A percentile compares a stretch with the other conserved stretches of the same genome.
These are phyloP conservation scores for Rhineura floridana DNA, from an alignment of 2,113 vertebrate species.

Conservation along the genomic window DNA sequence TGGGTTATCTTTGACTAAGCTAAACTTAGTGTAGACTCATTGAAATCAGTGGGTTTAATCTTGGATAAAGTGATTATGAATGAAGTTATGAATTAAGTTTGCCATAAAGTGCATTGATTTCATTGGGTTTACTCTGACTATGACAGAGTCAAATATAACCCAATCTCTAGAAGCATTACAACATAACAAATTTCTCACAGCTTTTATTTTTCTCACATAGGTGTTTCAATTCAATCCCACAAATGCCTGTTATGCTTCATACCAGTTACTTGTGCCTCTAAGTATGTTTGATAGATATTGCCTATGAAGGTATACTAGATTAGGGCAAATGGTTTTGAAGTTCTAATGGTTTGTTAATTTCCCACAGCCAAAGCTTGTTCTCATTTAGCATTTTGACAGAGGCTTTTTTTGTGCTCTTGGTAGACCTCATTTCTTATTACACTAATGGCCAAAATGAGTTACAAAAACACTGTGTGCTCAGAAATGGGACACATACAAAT, in stretches of 20 bases:
- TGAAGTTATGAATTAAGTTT: no score
- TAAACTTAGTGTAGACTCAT: no score
- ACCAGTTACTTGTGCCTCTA: neutral
- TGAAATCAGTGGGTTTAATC: no score
- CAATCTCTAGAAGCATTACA: neutral
- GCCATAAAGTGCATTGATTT: no score
- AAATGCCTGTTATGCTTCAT: constrained; percentile 15
- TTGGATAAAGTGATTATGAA: no score
- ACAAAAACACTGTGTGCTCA: neutral
- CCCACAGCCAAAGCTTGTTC: neutral
- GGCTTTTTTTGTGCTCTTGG: constrained; percentile 12
- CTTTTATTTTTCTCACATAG: constrained; percentile 3
- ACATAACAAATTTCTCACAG: neutral
- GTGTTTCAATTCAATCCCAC: neutral
- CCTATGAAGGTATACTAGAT: constrained; percentile 2
- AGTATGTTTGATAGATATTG: constrained; percentile 9
- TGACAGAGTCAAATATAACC: no score
- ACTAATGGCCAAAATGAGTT: neutral
- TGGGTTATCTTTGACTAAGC: no score
- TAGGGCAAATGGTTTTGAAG: neutral
- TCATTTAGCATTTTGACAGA: neutral
- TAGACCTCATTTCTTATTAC: neutral
- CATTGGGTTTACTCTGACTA: no score
- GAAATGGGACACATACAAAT: constrained; percentile 8
- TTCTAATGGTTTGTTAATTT: constrained; percentile 25